Evolutionary conservation across 30 jellyfish, hydroid and myxozoan species (phyloP), one percentile per base, ranked within the genome.

Genomic region (Clytia hemisphaerica): DNA sequence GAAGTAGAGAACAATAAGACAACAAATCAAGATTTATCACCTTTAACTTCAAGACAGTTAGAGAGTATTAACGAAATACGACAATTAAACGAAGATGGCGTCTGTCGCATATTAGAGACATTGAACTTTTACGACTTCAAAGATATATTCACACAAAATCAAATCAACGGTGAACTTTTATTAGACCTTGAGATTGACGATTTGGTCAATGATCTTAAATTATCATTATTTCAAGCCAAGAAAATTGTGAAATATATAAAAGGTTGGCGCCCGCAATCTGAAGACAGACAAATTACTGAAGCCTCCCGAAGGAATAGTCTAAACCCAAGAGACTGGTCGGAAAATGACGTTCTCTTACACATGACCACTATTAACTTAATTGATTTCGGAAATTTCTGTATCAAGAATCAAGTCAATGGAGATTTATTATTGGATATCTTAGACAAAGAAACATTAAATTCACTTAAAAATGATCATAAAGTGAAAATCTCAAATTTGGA

Each of bases 261-360:
- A 62, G 94, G 94, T 0, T 82, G 94, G 94, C 49, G 76, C 18
- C 94, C 88, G 2, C 82, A 82, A 33, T 57, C 44, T 16, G 22
- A 18, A 4, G 72, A 50, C 35, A 16, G 22, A 1, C 82, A 57
- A 35, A 16, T 32, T 47, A 42, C 36, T 22, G 82, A 62, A 37
- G 29, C 57, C 46, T 51, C 66, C 27, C 37, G 83, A 61, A 35
- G 92, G 58, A 34, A 47, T 18, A 50, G 80, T 63, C 37, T 76
- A 45, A 59, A 42, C 26, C 61, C 71, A 58, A 32, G 51, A 16
- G 68, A 27, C 25, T 82, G 94, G 94, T 59, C 83, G 16, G 89
- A 44, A 26, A 73, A 51, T 31, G 89, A 82, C 26, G 94, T 82
- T 24, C 31, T 18, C 38, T 35, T 48, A 18, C 77, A 76, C n/a